Conservation (phyloP, 2,888 invertebrate genomes). For the Thyatira batis region DNA sequence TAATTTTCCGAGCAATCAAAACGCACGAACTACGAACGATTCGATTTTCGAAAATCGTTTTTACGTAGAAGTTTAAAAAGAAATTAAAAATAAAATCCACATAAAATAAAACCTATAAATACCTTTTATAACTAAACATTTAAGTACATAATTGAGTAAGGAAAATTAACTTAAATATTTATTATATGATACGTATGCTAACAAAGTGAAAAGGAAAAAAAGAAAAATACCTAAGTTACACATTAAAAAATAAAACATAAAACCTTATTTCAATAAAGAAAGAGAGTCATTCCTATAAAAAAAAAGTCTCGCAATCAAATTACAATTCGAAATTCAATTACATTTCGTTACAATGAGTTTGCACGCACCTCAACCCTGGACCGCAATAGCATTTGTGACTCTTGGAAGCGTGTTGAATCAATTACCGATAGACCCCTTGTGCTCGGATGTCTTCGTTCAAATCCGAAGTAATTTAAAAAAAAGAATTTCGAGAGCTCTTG, state of each 20-base stretch:
- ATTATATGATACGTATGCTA: no score
- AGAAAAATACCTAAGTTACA: no score
- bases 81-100: no score
- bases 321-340: conserved; percentile 49
- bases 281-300: conserved; percentile 1
- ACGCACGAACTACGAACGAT: no score
- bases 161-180: no score
- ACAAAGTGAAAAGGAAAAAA: no score
- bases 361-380: conserved; percentile 43
- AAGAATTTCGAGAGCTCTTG: conserved; percentile 14
- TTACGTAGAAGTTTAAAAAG: no score
- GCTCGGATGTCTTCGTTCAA: conserved; percentile 44
- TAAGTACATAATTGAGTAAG: no score
- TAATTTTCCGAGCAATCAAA: no score
- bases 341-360: conserved; percentile 45
- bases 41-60: no score
- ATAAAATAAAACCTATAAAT: no score
- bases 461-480: conserved; percentile 37
- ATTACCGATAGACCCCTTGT: conserved; percentile 53
- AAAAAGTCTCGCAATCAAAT: conserved; percentile 39
- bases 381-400: conserved; percentile 38
- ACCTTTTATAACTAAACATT: no score
- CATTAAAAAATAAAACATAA: background rate
- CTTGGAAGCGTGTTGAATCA: conserved; percentile 64
- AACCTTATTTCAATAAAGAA: background rate